Evolutionary conservation across 2,113 vertebrate species (phyloP).

Genomic region (Zingel zingel): DNA sequence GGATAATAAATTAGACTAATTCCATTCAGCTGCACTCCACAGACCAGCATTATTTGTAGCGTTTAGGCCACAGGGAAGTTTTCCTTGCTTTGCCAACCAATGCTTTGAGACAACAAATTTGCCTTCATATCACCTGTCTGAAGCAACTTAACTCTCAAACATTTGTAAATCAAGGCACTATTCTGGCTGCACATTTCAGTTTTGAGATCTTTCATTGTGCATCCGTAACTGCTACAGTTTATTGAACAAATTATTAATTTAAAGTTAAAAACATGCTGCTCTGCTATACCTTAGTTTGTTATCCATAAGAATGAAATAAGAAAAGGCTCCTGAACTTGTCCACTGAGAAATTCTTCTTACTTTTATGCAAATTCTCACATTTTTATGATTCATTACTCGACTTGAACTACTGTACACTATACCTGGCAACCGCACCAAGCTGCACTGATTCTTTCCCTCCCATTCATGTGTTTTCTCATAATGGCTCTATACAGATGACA

Average conservation of each 20-base stretch:
- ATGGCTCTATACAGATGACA: background rate
- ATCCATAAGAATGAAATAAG: background rate
- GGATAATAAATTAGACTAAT: slow-evolving; percentile 66
- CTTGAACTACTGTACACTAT: background rate
- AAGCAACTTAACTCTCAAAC: background rate
- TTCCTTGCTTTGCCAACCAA: slow-evolving; percentile 7
- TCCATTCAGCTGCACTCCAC: slow-evolving; percentile 40
- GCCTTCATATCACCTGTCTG: background rate
- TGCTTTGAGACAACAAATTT: slow-evolving; percentile 28
- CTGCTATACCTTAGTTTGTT: background rate
- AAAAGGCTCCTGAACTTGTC: background rate
- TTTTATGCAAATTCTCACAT: slow-evolving; percentile 16
- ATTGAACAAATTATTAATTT: background rate
- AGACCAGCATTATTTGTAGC: slow-evolving; percentile 24
- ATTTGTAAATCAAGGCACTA: background rate
- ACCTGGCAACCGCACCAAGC: background rate
- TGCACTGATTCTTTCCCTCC: background rate
- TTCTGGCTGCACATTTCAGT: background rate
- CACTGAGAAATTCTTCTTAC: background rate
- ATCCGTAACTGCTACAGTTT: background rate
- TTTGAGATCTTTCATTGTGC: background rate
- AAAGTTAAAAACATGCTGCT: background rate
- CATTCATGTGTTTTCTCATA: background rate
- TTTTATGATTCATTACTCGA: slow-evolving; percentile 7
- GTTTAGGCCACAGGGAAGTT: slow-evolving; percentile 18